Base-by-base conservation (phyloP, 2,113 vertebrate species). In the Poeciliopsis occidentalis region DNA sequence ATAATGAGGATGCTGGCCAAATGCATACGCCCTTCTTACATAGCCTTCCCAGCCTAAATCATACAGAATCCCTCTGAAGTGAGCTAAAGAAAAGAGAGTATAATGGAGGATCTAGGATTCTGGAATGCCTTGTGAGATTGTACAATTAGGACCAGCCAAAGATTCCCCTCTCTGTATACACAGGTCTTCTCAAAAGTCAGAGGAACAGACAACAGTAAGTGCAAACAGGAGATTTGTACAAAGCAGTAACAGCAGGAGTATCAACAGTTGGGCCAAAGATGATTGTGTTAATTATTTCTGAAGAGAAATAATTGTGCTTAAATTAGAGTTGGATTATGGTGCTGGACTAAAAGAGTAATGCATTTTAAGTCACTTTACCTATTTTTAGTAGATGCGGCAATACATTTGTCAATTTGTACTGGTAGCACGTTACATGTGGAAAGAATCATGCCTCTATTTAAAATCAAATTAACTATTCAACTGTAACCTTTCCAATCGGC, bases 401-500 rank as follows among this genome's bases (percentile, higher is more conserved):
- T 57, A 1, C 6, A 57, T 57, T n/a, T 57, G 24, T 10, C 51
- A 57, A n/a, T 57, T 57, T 57, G 17, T 24, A 8, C 2, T n/a
- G 22, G 31, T 24, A 3, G 19, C 30, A 29, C 62, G 62, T 39
- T 71, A 41, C 19, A 68, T 63, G 17, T 51, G 3, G 22, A 22
- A 76, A n/a, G 61, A 47, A 66, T 60, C 31, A 29, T 4, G 27
- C 51, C 26, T 73, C n/a, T 22, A 19, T 60, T 27, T 57, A 61
- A 27, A 34, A 47, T 34, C 27, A 34, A 44, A 32, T 32, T 19
- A 67, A 65, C 5, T 57, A 78, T 54, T 84, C 74, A 86, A 12
- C 27, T 1, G 26, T 12, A 19, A 68, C 54, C 64, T 71, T 71
- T 67, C 68, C 19, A 4, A 57, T 61, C 12, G 62, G 34, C 62